phyloP scores from a whole-genome alignment of 2,888 invertebrate genomes.

The Lumbricus terrestris region DNA sequence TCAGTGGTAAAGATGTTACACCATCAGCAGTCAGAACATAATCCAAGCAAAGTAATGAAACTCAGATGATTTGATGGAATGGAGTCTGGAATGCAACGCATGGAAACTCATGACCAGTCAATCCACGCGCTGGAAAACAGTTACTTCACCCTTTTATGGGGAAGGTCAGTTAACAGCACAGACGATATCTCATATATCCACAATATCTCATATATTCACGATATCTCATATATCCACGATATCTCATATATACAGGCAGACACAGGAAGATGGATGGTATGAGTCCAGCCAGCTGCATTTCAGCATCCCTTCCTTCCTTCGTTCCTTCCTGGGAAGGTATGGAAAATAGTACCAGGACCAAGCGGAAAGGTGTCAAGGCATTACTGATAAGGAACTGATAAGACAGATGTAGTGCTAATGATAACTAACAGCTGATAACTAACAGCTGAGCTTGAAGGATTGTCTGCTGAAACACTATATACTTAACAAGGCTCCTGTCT shows the following conservation, averaged over 20 bases:
- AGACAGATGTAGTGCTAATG: background rate
- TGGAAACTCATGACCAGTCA: background rate
- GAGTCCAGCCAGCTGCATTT: background rate
- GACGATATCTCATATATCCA: background rate
- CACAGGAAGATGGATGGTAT: background rate
- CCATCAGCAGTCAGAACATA: background rate
- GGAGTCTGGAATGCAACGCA: background rate
- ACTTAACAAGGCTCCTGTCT: background rate
- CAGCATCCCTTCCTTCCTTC: background rate
- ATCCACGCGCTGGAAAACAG: background rate
- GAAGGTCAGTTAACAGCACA: background rate
- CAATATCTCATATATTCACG: too few relatives aligned
- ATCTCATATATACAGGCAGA: background rate
- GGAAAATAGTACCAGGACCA: background rate
- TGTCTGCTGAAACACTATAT: background rate
- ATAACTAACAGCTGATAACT: conserved; percentile 3
- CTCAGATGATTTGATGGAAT: too few relatives aligned
- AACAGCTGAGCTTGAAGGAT: background rate
- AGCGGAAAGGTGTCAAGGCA: background rate
- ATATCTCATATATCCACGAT: too few relatives aligned
- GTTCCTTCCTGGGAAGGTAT: background rate
- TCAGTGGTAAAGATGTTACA: background rate
- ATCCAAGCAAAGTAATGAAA: background rate
- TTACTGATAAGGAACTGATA: background rate
- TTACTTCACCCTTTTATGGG: background rate